Conservation (phyloP, 2,797 vertebrate genomes). For the Novumbra hubbsi region DNA sequence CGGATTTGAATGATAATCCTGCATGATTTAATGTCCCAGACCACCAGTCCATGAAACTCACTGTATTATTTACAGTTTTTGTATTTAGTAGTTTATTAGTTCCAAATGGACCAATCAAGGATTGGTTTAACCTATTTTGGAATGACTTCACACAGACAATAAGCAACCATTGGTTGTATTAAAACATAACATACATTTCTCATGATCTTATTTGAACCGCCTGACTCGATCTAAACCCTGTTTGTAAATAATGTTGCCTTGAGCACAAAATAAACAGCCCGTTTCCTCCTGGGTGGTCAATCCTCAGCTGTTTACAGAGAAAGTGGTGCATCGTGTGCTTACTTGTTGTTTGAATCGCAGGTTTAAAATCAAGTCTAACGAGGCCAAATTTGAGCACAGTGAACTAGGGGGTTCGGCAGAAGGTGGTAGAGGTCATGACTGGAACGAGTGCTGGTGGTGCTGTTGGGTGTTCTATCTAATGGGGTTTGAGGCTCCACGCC, state of each 20-base stretch:
- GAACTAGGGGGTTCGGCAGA: conserved; percentile 52
- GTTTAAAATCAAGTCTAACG: neutral
- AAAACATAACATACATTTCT: neutral
- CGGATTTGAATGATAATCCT: conserved; percentile 39
- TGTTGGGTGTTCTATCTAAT: conserved; percentile 67
- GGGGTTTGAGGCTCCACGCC: too few relatives aligned
- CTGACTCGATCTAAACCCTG: neutral
- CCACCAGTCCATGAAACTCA: conserved; percentile 58
- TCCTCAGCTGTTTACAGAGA: neutral
- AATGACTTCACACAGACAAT: neutral
- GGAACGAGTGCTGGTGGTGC: conserved; percentile 15
- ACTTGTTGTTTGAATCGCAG: neutral
- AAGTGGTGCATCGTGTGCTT: neutral
- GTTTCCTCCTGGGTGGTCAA: neutral
- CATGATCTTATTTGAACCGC: neutral
- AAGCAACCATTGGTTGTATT: neutral
- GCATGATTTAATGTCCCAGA: conserved; percentile 46
- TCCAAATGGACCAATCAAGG: neutral
- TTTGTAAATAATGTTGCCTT: neutral
- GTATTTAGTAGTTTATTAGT: too few relatives aligned
- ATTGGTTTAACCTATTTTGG: neutral
- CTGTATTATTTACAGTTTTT: neutral
- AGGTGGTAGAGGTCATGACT: conserved; percentile 24
- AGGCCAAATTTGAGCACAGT: conserved; percentile 38
- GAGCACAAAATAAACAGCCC: neutral